These are phyloP conservation scores for Chrosomus eos DNA, from an alignment of 2,797 vertebrate genomes.

Conservation along the genomic window DNA sequence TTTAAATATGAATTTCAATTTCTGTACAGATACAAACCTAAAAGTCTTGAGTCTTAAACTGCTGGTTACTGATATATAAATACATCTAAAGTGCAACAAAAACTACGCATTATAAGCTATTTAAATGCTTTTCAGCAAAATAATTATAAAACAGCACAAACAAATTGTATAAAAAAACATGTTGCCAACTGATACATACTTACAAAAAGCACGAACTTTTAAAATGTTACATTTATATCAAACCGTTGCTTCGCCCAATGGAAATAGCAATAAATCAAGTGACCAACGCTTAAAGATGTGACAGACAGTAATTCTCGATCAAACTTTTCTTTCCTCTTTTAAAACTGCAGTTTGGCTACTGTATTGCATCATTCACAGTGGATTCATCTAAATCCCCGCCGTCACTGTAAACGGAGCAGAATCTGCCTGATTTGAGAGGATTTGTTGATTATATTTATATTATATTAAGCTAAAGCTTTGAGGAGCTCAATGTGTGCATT, in stretches of 20 bases:
- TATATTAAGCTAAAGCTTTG: not conserved
- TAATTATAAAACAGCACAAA: not conserved
- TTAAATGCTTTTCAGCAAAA: not conserved
- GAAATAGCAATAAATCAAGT: not conserved
- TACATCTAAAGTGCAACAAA: not conserved
- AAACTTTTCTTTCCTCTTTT: not conserved
- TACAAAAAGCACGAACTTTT: not conserved
- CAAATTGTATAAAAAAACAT: not conserved
- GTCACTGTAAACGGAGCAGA: not conserved
- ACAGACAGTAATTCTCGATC: not conserved
- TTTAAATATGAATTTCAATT: not conserved
- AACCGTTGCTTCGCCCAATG: not conserved
- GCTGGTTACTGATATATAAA: not conserved
- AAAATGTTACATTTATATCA: not conserved
- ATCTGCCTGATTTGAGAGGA: slow-evolving; percentile 5
- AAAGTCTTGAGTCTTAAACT: not conserved
- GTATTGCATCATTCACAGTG: not conserved
- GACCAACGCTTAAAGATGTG: not conserved
- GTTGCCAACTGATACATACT: not conserved
- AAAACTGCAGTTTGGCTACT: not conserved
- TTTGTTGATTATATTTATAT: not conserved
- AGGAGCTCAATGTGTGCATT: not conserved
- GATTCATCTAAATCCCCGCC: not conserved
- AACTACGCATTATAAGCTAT: not conserved
- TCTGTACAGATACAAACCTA: not conserved